Conservation (phyloP, 2,797 vertebrate genomes). For the Sebastes minor region DNA sequence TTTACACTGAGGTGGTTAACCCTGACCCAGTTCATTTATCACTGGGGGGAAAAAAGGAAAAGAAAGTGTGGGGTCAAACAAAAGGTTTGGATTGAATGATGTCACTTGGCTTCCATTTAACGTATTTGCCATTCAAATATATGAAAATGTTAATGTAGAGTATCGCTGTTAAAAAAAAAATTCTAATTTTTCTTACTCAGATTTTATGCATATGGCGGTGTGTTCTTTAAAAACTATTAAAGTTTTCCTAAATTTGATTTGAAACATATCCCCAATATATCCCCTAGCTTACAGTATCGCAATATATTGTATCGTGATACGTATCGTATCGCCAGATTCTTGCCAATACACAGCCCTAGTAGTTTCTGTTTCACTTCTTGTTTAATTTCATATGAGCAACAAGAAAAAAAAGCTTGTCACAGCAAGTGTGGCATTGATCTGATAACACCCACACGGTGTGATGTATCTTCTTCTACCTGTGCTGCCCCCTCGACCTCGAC, state of each 20-base stretch:
- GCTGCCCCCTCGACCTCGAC: constrained; percentile 59
- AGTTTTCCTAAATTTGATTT: too few species aligned
- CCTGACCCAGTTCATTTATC: constrained; percentile 64
- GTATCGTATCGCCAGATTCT: too few species aligned
- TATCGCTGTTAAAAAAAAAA: too few species aligned
- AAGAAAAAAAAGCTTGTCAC: background rate
- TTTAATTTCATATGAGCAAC: background rate
- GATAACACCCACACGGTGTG: background rate
- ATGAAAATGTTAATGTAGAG: background rate
- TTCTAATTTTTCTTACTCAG: too few species aligned
- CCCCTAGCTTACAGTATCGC: too few species aligned
- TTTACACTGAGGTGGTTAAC: constrained; percentile 74
- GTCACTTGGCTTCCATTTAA: background rate
- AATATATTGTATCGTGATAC: rapidly evolving
- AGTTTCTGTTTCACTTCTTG: background rate
- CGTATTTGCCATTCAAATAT: background rate
- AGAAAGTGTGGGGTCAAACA: constrained; percentile 26
- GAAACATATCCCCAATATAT: too few species aligned
- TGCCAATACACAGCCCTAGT: too few species aligned
- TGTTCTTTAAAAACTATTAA: too few species aligned
- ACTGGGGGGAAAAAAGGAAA: background rate
- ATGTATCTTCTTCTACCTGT: constrained; percentile 11
- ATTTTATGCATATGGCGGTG: too few species aligned
- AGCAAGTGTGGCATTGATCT: background rate
- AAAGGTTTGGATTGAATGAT: constrained; percentile 10